Conservation (phyloP, 2,888 invertebrate genomes). For the Drosophila lutescens region DNA sequence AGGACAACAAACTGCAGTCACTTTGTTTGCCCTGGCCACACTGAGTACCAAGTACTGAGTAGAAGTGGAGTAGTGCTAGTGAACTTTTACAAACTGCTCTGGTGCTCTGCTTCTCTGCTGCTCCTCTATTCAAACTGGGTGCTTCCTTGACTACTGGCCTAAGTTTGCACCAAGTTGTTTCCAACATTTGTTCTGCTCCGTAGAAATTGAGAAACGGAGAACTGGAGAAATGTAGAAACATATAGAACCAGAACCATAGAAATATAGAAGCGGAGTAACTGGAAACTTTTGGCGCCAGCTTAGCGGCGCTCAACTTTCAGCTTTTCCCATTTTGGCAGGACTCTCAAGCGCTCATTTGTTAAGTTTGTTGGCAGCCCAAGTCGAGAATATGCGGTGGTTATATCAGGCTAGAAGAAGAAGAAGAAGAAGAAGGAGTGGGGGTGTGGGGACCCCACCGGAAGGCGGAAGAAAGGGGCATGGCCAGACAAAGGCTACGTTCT, state of each 20-base stretch:
- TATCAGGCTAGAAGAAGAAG: background rate
- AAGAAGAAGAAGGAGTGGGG: too few relatives aligned
- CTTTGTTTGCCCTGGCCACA: constrained; percentile 15
- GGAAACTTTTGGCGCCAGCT: constrained; percentile 53
- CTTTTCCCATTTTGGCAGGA: constrained; percentile 33
- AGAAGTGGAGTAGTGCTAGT: constrained; percentile 7
- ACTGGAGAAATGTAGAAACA: background rate
- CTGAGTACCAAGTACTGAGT: background rate
- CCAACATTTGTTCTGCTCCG: constrained; percentile 25
- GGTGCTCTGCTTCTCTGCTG: background rate
- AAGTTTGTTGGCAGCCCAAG: constrained; percentile 51
- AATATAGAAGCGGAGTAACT: background rate
- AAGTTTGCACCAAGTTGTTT: constrained; percentile 26
- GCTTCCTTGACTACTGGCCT: constrained; percentile 44
- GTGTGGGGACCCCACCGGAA: background rate
- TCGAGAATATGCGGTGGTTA: constrained; percentile 5
- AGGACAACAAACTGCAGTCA: constrained; percentile 36
- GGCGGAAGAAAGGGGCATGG: constrained; percentile 9
- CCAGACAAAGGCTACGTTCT: constrained; percentile 20
- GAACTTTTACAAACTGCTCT: constrained; percentile 30
- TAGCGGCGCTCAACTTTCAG: constrained; percentile 46
- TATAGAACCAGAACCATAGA: background rate
- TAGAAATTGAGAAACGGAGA: constrained; percentile 31
- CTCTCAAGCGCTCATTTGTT: constrained; percentile 65
- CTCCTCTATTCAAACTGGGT: constrained; percentile 19